Conservation (phyloP, 2,888 invertebrate species). For the Meteorus cinctellus region DNA sequence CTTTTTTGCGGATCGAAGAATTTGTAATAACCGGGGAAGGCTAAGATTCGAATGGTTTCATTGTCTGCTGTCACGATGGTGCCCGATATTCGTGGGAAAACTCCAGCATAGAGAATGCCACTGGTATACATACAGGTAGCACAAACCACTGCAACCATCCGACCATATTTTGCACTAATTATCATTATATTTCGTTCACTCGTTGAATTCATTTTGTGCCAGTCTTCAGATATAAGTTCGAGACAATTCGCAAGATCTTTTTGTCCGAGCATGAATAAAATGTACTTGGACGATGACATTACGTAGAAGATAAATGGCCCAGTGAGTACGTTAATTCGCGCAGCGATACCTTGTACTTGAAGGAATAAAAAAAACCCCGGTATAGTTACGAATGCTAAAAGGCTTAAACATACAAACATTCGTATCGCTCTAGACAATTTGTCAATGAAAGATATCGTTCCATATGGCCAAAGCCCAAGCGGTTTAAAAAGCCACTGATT, state of each 20-base stretch:
- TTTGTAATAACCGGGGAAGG: constrained; percentile 56
- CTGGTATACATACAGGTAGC: constrained; percentile 56
- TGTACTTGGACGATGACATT: constrained; percentile 58
- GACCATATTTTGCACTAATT: constrained; percentile 53
- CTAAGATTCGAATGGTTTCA: constrained; percentile 51
- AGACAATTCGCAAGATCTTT: constrained; percentile 54
- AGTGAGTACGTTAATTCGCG: constrained; percentile 53
- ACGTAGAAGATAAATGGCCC: constrained; percentile 55
- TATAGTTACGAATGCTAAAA: constrained; percentile 58
- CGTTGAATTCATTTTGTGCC: constrained; percentile 39
- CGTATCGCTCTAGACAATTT: not conserved
- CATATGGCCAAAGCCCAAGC: constrained; percentile 52
- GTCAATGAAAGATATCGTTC: not conserved
- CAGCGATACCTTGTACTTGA: constrained; percentile 48
- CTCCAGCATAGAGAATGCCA: constrained; percentile 51
- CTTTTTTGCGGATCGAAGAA: constrained; percentile 54
- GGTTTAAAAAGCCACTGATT: constrained; percentile 61
- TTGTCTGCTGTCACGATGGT: constrained; percentile 42
- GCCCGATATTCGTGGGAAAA: constrained; percentile 51
- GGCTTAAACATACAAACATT: constrained; percentile 45
- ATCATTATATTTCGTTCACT: constrained; percentile 54
- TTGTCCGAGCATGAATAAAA: constrained; percentile 47
- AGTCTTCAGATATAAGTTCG: constrained; percentile 54
- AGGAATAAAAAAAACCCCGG: constrained; percentile 59
- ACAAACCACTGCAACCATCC: constrained; percentile 51